Conservation (phyloP, 2,797 vertebrate species). For the Pempheris klunzingeri region DNA sequence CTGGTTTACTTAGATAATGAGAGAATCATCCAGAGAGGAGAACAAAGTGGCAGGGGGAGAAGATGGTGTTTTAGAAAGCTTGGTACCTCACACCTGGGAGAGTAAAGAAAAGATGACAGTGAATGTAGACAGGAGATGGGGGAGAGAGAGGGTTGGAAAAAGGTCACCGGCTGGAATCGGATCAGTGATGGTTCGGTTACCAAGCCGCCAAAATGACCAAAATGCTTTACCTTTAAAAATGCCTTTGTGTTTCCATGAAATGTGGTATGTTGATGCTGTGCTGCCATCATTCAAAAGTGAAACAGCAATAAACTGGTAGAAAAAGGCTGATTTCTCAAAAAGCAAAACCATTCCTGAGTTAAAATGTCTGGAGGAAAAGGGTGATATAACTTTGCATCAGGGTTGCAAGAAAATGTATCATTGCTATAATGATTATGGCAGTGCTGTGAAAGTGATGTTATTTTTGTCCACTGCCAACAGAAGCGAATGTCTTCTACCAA, state of each 20-base stretch:
- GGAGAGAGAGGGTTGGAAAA: too few relatives aligned
- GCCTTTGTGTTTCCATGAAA: too few relatives aligned
- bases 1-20: slow-evolving; percentile 66
- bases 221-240: not conserved
- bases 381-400: slow-evolving; percentile 7
- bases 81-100: slow-evolving; percentile 1
- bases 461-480: not conserved
- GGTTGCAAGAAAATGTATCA: slow-evolving; percentile 26
- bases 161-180: too few relatives aligned
- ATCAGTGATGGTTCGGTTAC: too few relatives aligned
- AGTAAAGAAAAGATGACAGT: not conserved
- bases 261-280: too few relatives aligned
- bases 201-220: too few relatives aligned
- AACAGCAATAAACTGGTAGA: slow-evolving; percentile 10
- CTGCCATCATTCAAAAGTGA: slow-evolving; percentile 23
- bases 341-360: slow-evolving; percentile 12
- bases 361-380: slow-evolving; percentile 12
- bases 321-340: slow-evolving; percentile 4
- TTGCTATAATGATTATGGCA: not conserved
- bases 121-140: too few relatives aligned
- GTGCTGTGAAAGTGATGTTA: slow-evolving; percentile 8
- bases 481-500: not conserved
- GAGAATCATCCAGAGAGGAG: slow-evolving; percentile 40
- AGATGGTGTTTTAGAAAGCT: slow-evolving; percentile 14
- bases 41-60: slow-evolving; percentile 9